Evolutionary conservation across 1,140 invertebrate genomes (phyloP), one percentile per base, ranked within the genome.

Genomic region (Laupala kohalensis): DNA sequence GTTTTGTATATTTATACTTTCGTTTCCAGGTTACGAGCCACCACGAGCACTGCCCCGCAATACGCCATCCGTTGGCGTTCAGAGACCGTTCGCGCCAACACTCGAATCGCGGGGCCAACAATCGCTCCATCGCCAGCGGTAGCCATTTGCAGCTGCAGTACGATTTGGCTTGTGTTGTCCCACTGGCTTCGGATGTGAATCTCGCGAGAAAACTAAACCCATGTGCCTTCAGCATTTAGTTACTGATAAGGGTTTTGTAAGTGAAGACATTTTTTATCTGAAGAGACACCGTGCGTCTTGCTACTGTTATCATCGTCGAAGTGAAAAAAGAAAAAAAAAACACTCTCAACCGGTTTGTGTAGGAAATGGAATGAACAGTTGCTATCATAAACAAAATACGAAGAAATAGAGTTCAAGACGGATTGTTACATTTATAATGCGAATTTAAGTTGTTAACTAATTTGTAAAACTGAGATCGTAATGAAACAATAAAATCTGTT

Each of bases 61-160:
- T 87, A 85, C 75, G 80, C 81, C 37, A 82, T 90, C 73, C 86
- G 85, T 74, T 90, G 89, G 89, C 82, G 83, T 70, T 89, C 87
- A 63, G 84, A 87, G 74, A 83, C 86, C 25, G 84, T 85, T 15
- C 78, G 80, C 66, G 84, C 84, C 19, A 86, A 87, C 74, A 86
- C 79, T 23, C 78, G 82, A 25, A 81, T 86, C 72, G 86, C 84
- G n/a, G 83, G 83, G 24, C 85, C 86, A 27, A 86, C 85, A 25
- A 84, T 84, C 6, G 82, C 83, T 24, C 84, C 85, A 30, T 37
- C n/a, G 9, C 63, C 26, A 9, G 27, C 13, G 13, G 24, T 27
- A 62, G 70, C n/a, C 24, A 68, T 29, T 29, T 29, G 67, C 15
- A 29, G 0, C 19, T 19, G 37, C 19, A 19, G 37, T 53, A 53